Evolutionary conservation across 2,113 vertebrate genomes (phyloP), one percentile per base, ranked within the genome.

Genomic region (human): DNA sequence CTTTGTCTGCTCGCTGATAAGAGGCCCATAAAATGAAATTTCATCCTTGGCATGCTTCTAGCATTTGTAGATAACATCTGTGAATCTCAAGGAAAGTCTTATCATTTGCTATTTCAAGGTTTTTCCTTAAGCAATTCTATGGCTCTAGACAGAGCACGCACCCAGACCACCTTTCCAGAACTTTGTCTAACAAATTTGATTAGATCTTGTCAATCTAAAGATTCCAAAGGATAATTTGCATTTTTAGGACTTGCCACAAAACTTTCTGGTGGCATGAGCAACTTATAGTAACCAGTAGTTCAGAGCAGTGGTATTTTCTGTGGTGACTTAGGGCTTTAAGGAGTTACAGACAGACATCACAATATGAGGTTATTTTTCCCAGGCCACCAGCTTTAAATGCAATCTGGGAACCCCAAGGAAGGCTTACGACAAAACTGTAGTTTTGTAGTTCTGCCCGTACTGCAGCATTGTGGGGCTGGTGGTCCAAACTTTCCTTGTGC

Each of bases 41-140:
- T 64, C 86, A 32, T 48, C 66, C 43, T 97, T 95, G 83, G 68
- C 73, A 87, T 64, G 38, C n/a, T 89, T 89, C 18, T 89, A 83
- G 16, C 38, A 43, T 92, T 93, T 83, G 68, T 52, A 82, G 86
- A 78, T 55, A 95, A 86, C 61, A 97, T 95, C 95, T 98, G 82
- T 25, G 38, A 91, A 73, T 38, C 72, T 75, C 38, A n/a, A 73
- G 55, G 32, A 55, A 93, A 86, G n/a, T 61, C 93, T 93, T 80
- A 13, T 40, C 73, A 50, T 87, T 68, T 79, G 48, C 79, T 87
- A 9, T 78, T 75, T 94, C 68, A 55, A 93, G 57, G 52, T 59
- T 88, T 95, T 89, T 52, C 95, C 79, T 85, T 40, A 94, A 93
- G 32, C 43, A 4, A 9, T 72, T 79, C 73, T 94, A 75, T 83